Evolutionary conservation across 2,888 invertebrate genomes (phyloP).

Genomic region (Pollenia labialis): DNA sequence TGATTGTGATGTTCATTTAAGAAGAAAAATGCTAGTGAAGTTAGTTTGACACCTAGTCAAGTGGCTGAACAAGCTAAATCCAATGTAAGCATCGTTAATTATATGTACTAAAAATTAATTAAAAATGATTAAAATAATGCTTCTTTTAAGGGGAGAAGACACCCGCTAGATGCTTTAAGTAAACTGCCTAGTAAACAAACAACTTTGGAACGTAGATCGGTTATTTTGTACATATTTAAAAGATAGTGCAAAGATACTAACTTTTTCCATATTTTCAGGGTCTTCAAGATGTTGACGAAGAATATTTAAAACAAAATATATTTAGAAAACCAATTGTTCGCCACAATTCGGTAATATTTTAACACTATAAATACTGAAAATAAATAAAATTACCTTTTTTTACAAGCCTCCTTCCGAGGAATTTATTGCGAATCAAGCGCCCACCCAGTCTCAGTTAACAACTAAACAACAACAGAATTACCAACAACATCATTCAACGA

Average conservation of each 20-base stretch:
- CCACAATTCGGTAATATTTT: constrained; percentile 71
- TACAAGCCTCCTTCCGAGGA: constrained; percentile 43
- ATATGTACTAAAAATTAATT: background rate
- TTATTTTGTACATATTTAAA: constrained; percentile 55
- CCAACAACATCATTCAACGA: constrained; percentile 21
- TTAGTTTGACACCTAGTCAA: constrained; percentile 81
- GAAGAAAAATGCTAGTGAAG: constrained; percentile 79
- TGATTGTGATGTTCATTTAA: constrained; percentile 13
- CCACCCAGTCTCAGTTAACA: constrained; percentile 14
- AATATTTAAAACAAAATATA: constrained; percentile 78
- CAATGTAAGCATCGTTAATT: constrained; percentile 76
- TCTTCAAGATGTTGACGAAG: constrained; percentile 81
- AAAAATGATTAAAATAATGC: background rate
- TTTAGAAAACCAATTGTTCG: constrained; percentile 75
- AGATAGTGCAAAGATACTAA: background rate
- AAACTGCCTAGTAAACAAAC: constrained; percentile 77
- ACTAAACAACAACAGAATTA: constrained; percentile 26
- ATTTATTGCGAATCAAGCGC: constrained; percentile 9
- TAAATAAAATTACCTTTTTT: background rate
- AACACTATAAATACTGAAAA: background rate
- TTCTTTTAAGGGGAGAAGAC: constrained; percentile 76
- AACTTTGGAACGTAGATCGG: constrained; percentile 79
- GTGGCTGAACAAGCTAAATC: constrained; percentile 75
- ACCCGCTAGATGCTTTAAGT: constrained; percentile 81
- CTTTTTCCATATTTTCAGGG: constrained; percentile 71